Evolutionary conservation across 2,113 vertebrate species (phyloP), one percentile per base, ranked within the genome.

Genomic region (Tyto alba): DNA sequence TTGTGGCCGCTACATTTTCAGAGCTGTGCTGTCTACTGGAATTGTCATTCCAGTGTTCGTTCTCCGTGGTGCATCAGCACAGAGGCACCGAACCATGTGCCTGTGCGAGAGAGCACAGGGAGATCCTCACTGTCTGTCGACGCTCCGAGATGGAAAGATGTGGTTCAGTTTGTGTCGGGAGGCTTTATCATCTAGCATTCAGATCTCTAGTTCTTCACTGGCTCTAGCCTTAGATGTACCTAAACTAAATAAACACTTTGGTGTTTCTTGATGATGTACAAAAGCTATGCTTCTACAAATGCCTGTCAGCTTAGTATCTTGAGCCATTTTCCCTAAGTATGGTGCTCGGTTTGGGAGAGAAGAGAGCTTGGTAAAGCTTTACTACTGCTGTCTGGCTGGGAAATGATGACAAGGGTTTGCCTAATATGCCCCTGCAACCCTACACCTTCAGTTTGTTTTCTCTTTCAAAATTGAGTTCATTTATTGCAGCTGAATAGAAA

Each of bases 11-110:
- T 48, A 1, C 59, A 10, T 40, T 55, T 82, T 85, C 43, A 63
- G 74, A 67, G 52, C 41, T 86, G 27, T 95, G 56, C 52, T 75
- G 32, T 60, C 43, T 27, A 3, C 27, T 52, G 47, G 30, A 53
- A 15, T 43, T 85, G 64, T 30, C 18, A 16, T 19, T 88, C 20
- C 8, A 2, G 1, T 1, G 0, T 47, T 55, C 0, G 0, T 22
- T 75, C 63, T 79, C 48, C 45, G 18, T 1, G 0, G 41, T 56
- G 26, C 6, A 1, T 62, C 18, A 59, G 60, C 25, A 22, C 26
- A n/a, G 40, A 56, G n/a, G 30, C 29, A 32, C 68, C 0, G 0
- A 80, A 19, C n/a, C 32, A 25, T 2, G 4, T 41, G 13, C n/a
- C 23, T 29, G 2, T 29, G 43, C 4, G 2, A 16, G 11, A 53